phyloP scores from a whole-genome alignment of 2,888 invertebrate species.

The Noctua janthe region DNA sequence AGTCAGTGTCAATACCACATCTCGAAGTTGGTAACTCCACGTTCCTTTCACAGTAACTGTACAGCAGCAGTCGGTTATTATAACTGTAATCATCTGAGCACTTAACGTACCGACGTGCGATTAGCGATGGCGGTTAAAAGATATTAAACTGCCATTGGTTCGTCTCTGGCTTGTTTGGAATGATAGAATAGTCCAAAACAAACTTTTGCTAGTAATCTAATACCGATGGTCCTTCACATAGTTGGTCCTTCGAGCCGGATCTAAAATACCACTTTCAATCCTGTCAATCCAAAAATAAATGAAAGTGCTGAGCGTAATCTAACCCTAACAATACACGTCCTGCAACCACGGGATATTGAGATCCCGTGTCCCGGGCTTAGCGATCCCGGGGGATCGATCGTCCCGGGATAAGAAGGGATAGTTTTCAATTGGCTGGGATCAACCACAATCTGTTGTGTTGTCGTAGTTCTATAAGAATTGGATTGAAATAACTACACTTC shows the following conservation, averaged over 20 bases:
- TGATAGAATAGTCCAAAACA: background rate
- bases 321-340: conserved; percentile 44
- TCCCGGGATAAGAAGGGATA: conserved; percentile 63
- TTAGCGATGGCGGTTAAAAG: conserved; percentile 53
- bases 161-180: background rate
- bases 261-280: conserved; percentile 12
- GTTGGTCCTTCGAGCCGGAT: conserved; percentile 10
- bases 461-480: conserved; percentile 60
- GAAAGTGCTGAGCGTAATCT: conserved; percentile 56
- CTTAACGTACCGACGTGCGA: conserved; percentile 49
- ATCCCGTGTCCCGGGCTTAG: conserved; percentile 48
- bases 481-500: conserved; percentile 49
- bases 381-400: conserved; percentile 69
- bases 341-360: conserved; percentile 57
- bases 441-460: conserved; percentile 66
- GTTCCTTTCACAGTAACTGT: conserved; percentile 65
- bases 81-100: conserved; percentile 62
- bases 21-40: conserved; percentile 29
- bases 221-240: background rate
- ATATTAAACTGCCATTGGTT: conserved; percentile 20
- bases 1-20: conserved; percentile 13
- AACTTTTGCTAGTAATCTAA: background rate
- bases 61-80: conserved; percentile 62
- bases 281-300: conserved; percentile 50
- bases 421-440: conserved; percentile 69